Evolutionary conservation across 2,888 invertebrate species (phyloP).

Genomic region (Halictus ligatus): DNA sequence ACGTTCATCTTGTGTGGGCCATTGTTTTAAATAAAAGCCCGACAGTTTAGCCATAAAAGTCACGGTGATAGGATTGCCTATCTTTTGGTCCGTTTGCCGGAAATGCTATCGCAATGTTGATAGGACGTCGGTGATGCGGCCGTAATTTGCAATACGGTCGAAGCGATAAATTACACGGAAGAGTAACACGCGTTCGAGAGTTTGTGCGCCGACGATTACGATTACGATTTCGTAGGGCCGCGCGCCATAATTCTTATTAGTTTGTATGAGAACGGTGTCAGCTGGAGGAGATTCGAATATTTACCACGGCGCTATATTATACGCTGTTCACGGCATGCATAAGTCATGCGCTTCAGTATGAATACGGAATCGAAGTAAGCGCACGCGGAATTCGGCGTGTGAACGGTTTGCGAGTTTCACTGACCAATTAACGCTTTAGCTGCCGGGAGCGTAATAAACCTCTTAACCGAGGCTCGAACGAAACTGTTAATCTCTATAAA

Average conservation of each 20-base stretch:
- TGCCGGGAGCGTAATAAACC: neutral
- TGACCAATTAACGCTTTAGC: conserved; percentile 37
- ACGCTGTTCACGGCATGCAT: conserved; percentile 18
- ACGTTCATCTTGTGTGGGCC: neutral
- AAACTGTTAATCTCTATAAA: neutral
- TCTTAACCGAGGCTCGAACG: neutral
- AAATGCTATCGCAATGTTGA: neutral
- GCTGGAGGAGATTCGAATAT: conserved; percentile 40
- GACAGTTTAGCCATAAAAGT: neutral
- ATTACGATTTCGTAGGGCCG: conserved; percentile 5
- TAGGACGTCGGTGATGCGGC: neutral
- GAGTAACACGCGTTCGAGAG: neutral
- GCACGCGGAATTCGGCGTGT: neutral
- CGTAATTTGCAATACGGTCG: neutral
- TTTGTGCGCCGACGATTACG: neutral
- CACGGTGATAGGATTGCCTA: neutral
- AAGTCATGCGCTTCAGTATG: conserved; percentile 24
- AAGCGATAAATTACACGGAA: neutral
- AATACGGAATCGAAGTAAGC: conserved; percentile 39
- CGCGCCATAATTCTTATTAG: conserved; percentile 9
- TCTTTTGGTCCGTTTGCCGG: neutral
- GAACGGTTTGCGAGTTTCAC: neutral
- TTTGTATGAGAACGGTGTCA: conserved; percentile 15
- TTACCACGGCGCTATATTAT: conserved; percentile 22
- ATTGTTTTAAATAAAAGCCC: neutral